Evolutionary conservation across 2,113 vertebrate species (phyloP).

Genomic region (Hassar affinis): DNA sequence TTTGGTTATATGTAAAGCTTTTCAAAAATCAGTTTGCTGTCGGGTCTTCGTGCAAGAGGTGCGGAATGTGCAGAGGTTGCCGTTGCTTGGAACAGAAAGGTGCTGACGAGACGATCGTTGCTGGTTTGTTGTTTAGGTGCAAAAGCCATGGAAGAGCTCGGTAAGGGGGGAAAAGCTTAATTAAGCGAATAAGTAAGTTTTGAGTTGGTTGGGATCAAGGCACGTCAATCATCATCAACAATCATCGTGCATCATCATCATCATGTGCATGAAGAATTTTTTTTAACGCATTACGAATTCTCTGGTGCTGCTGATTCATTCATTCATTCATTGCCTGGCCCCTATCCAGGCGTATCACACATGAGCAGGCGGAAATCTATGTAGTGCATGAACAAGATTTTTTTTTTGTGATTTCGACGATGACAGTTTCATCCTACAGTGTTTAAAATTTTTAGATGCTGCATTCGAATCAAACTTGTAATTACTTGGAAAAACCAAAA

Average conservation of each 20-base stretch:
- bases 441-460: background rate
- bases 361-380: background rate
- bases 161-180: background rate
- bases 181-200: background rate
- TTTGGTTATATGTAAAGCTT: constrained; percentile 45
- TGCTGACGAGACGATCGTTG: background rate
- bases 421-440: background rate
- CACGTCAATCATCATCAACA: background rate
- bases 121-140: constrained; percentile 15
- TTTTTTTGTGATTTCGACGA: background rate
- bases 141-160: background rate
- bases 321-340: background rate
- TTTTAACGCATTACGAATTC: background rate
- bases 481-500: background rate
- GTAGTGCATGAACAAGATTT: background rate
- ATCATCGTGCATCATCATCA: background rate
- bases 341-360: background rate
- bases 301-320: background rate
- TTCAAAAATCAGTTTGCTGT: background rate
- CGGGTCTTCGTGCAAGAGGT: background rate
- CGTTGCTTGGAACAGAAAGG: constrained; percentile 2
- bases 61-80: background rate
- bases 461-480: background rate
- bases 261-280: background rate
- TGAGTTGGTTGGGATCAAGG: background rate